These are phyloP conservation scores for Mnemiopsis leidyi DNA, from an alignment of 37 sponge, comb jelly and placozoan genomes.

Conservation along the genomic window DNA sequence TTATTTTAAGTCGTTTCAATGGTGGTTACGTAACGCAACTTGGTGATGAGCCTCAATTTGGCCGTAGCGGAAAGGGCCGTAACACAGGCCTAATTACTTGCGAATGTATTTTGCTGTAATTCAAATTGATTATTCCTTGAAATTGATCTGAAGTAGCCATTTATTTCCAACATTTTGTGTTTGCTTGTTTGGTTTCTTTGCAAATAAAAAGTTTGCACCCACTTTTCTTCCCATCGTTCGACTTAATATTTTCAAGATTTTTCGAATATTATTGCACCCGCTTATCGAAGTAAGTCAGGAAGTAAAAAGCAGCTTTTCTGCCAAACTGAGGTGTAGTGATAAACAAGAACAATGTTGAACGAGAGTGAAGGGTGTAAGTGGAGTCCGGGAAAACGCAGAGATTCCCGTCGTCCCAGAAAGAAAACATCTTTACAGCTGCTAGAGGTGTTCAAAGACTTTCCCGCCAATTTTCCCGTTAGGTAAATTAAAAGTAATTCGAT, in stretches of 20 bases:
- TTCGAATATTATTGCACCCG: too few species aligned
- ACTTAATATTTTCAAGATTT: too few species aligned
- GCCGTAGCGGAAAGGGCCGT: background rate
- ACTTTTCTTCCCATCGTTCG: too few species aligned
- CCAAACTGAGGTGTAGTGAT: too few species aligned
- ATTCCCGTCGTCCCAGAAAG: background rate
- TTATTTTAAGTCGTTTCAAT: too few species aligned
- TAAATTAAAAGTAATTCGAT: background rate
- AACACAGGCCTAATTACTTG: background rate
- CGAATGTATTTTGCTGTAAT: background rate
- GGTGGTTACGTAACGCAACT: too few species aligned
- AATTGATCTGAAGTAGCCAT: background rate
- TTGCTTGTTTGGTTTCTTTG: too few species aligned
- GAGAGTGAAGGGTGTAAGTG: background rate
- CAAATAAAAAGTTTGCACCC: too few species aligned
- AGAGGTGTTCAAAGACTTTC: background rate
- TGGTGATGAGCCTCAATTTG: too few species aligned
- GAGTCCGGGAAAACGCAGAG: background rate
- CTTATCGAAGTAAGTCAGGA: too few species aligned
- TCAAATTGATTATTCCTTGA: background rate
- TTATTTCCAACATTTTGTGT: too few species aligned
- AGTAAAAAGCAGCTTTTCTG: too few species aligned
- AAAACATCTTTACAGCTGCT: constrained; percentile 10
- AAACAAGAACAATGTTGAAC: background rate
- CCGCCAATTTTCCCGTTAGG: background rate